Base-by-base conservation (phyloP, 2,113 vertebrate species). In the Ammodytes dubius region DNA sequence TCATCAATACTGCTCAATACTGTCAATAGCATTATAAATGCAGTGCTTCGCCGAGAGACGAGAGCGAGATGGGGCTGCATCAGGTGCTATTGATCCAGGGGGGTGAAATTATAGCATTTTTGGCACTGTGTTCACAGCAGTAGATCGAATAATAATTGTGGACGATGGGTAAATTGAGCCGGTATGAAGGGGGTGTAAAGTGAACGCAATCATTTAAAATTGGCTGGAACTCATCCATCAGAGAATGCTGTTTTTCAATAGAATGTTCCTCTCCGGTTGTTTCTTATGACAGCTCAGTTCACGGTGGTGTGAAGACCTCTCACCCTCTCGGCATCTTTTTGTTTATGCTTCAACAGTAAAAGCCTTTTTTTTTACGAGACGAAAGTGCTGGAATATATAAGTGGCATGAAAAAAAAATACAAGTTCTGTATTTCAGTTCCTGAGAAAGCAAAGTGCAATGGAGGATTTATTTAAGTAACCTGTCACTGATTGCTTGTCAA, bases 71-170 rank as follows among this genome's bases (percentile, higher is more conserved):
- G 77, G 27, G 86, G 83, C 83, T 82, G 80, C 74, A 88, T 91
- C 87, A 89, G 89, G 79, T 86, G 85, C 63, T 89, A 93, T 94
- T 87, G 92, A 93, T 92, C 88, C 81, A 43, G 7, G 27, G 27
- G 17, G 54, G 79, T 77, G 73, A 91, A 89, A 92, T 93, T 87
- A 91, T 92, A 92, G 78, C 88, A 84, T 91, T 94, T 92, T 92
- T 84, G 72, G 83, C 49, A 49, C 84, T 6, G 71, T 85, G 84
- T 87, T 87, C 88, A 87, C 78, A 70, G 85, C 79, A 78, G 79
- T 42, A 60, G 82, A 91, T 93, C 79, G 85, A 93, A 93, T 90
- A 81, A 92, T 92, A 92, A 93, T 91, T 88, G 87, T 50, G 54
- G 81, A 83, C 66, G 71, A 91, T 89, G 84, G 79, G 60, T 89